phyloP scores from a whole-genome alignment of 2,113 vertebrate species.

The Chamaetylas fuelleborni region DNA sequence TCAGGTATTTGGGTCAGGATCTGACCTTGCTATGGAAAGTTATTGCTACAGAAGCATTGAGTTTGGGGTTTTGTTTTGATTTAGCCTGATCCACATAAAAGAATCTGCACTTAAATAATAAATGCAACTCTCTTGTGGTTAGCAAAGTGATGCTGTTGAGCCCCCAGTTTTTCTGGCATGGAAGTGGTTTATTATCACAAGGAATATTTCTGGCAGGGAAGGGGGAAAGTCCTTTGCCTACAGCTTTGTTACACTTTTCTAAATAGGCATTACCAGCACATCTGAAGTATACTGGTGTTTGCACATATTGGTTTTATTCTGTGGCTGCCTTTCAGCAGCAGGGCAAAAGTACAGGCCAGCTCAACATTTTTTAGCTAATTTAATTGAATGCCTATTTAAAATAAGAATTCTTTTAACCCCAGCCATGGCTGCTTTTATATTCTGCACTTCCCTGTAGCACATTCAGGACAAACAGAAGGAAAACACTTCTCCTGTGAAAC shows the following conservation, averaged over 20 bases:
- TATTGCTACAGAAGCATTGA: background rate
- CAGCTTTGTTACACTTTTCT: conserved; percentile 20
- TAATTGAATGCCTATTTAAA: conserved; percentile 46
- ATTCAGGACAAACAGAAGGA: background rate
- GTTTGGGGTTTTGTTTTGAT: background rate
- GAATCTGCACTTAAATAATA: background rate
- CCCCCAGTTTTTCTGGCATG: background rate
- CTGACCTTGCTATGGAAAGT: background rate
- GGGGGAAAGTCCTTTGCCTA: background rate
- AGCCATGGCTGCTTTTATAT: background rate
- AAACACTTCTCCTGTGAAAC: background rate
- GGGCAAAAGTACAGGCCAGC: conserved; percentile 6
- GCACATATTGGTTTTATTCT: conserved; percentile 15
- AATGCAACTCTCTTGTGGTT: background rate
- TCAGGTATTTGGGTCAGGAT: background rate
- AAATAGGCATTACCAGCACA: background rate
- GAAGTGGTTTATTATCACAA: background rate
- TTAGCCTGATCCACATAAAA: background rate
- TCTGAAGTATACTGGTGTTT: conserved; percentile 21
- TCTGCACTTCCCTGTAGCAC: background rate
- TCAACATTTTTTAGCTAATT: conserved; percentile 44
- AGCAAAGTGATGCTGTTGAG: background rate
- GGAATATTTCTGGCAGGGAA: background rate
- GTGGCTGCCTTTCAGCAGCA: conserved; percentile 27
- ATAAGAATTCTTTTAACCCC: conserved; percentile 21